Evolutionary conservation across 2,888 invertebrate genomes (phyloP).

Genomic region (Tromatobia lineatoria): DNA sequence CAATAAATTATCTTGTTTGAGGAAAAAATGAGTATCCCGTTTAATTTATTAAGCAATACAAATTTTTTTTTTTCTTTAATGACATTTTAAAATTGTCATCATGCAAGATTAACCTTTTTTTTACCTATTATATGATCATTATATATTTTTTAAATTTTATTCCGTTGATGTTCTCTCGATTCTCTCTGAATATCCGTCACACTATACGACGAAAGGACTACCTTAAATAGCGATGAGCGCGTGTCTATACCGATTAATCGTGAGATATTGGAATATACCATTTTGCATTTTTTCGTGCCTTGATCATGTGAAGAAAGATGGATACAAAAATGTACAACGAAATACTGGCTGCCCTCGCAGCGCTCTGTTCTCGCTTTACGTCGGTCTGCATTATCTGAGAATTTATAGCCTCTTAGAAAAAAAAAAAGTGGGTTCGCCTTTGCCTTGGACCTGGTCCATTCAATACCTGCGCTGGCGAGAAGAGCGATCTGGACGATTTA

Average conservation of each 20-base stretch:
- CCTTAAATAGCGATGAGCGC: conserved; percentile 24
- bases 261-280: conserved; percentile 20
- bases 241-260: conserved; percentile 49
- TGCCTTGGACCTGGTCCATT: conserved; percentile 73
- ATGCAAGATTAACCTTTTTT: too few species aligned
- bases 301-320: conserved; percentile 30
- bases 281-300: conserved; percentile 9
- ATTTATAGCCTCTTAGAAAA: conserved; percentile 80
- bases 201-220: too few species aligned
- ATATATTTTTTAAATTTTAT: too few species aligned
- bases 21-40: too few species aligned
- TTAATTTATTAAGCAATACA: too few species aligned
- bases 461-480: conserved; percentile 64
- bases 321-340: conserved; percentile 33
- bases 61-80: too few species aligned
- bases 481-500: conserved; percentile 68
- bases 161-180: too few species aligned
- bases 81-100: too few species aligned
- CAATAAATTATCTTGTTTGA: too few species aligned
- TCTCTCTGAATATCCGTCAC: too few species aligned
- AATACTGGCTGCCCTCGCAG: conserved; percentile 23
- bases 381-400: conserved; percentile 75
- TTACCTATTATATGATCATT: too few species aligned
- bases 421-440: conserved; percentile 70
- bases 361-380: conserved; percentile 25